Evolutionary conservation across 2,797 vertebrate genomes (phyloP).

Genomic region (Steatocranus sp.): DNA sequence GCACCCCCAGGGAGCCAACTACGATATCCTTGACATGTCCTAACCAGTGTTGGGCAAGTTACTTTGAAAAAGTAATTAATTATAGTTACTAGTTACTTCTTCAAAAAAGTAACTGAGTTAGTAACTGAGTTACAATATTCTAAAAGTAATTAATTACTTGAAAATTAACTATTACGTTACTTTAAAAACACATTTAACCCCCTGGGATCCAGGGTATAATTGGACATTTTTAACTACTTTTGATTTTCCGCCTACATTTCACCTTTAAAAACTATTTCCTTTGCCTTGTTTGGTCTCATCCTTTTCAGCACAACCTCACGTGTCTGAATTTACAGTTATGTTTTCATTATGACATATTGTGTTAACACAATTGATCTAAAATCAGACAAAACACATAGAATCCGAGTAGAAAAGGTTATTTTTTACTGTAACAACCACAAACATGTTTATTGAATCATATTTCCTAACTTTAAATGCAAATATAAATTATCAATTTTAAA

Average conservation of each 20-base stretch:
- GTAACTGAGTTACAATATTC: neutral
- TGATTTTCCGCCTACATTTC: accelerated
- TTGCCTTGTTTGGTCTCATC: accelerated
- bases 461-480: neutral
- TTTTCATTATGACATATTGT: neutral
- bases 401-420: accelerated
- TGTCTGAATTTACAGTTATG: neutral
- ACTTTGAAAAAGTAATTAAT: neutral
- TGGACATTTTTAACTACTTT: accelerated
- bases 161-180: neutral
- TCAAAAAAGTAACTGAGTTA: neutral
- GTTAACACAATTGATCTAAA: accelerated
- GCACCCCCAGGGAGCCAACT: neutral
- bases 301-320: accelerated
- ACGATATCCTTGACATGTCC: neutral
- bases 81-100: neutral
- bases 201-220: neutral
- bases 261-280: accelerated
- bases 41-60: neutral
- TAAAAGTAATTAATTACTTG: neutral
- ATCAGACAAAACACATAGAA: neutral
- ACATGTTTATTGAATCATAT: accelerated
- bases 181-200: neutral
- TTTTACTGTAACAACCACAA: neutral
- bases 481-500: accelerated